These are phyloP conservation scores for Oikopleura dioica DNA, from an alignment of 23 tunicate genomes.

Conservation along the genomic window DNA sequence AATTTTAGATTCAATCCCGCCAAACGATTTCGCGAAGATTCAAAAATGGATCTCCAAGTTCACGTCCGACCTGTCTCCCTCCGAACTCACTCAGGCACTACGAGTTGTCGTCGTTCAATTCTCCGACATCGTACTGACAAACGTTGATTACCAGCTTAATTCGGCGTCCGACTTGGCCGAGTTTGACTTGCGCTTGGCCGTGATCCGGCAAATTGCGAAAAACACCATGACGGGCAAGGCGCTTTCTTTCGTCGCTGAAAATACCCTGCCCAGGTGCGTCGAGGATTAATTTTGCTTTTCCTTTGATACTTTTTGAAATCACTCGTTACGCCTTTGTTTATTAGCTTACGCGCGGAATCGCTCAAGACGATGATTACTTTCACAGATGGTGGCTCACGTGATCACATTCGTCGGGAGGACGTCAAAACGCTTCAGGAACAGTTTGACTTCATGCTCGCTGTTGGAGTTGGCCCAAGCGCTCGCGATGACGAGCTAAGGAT, in stretches of 20 bases:
- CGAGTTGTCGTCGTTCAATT: constrained; percentile 2
- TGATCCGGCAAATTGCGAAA: not conserved
- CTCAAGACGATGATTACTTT: not conserved
- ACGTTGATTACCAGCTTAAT: not conserved
- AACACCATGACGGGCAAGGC: not conserved
- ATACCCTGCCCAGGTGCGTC: not conserved
- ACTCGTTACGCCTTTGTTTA: not conserved
- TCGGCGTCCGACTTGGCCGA: not conserved
- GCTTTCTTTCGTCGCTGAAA: not conserved
- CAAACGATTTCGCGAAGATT: not conserved
- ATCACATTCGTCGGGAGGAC: not conserved
- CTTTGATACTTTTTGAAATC: not conserved
- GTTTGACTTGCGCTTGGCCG: not conserved
- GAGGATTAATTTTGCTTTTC: not conserved
- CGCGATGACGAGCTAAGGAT: not conserved
- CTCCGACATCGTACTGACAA: not conserved
- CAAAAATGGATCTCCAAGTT: not conserved
- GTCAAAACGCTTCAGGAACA: not conserved
- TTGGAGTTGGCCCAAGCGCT: not conserved
- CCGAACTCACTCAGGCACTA: not conserved
- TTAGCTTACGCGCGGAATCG: not conserved
- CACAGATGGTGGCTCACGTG: constrained; percentile 4
- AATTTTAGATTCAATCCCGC: not conserved
- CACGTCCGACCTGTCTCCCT: not conserved
- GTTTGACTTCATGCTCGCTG: not conserved